These are phyloP conservation scores for Formicarius rufipectus DNA, from an alignment of 2,113 vertebrate species.

Conservation along the genomic window DNA sequence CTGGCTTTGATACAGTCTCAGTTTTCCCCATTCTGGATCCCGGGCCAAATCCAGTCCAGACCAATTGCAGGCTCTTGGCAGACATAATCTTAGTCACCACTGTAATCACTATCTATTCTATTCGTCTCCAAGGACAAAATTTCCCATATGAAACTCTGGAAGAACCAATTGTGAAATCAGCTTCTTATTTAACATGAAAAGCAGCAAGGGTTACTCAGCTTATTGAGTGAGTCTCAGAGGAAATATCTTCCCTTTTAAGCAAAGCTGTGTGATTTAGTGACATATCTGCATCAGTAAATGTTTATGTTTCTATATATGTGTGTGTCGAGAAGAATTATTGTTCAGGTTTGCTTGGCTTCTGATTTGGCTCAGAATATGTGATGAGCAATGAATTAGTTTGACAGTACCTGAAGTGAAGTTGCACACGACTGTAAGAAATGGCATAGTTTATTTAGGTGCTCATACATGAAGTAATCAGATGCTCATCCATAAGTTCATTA, in stretches of 20 bases:
- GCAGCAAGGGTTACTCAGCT: background rate
- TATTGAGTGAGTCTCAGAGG: background rate
- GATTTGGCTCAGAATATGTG: background rate
- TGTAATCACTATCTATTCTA: too few relatives aligned
- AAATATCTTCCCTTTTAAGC: background rate
- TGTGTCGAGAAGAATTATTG: background rate
- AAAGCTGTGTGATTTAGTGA: background rate
- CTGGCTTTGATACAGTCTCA: background rate
- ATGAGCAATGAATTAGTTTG: background rate
- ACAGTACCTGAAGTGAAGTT: background rate
- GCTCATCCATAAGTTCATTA: background rate
- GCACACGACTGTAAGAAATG: background rate
- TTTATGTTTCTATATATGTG: background rate
- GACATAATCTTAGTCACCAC: too few relatives aligned
- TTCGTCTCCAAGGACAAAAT: background rate
- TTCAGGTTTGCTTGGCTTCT: background rate
- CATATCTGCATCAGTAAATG: background rate
- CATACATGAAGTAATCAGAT: background rate
- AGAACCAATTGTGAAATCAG: background rate
- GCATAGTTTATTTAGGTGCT: background rate
- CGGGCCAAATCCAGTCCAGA: too few relatives aligned
- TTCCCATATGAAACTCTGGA: background rate
- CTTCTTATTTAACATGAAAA: background rate
- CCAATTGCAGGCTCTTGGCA: too few relatives aligned
- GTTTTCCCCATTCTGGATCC: background rate